Conservation (phyloP, 2,888 invertebrate species). For the Metellina segmentata region DNA sequence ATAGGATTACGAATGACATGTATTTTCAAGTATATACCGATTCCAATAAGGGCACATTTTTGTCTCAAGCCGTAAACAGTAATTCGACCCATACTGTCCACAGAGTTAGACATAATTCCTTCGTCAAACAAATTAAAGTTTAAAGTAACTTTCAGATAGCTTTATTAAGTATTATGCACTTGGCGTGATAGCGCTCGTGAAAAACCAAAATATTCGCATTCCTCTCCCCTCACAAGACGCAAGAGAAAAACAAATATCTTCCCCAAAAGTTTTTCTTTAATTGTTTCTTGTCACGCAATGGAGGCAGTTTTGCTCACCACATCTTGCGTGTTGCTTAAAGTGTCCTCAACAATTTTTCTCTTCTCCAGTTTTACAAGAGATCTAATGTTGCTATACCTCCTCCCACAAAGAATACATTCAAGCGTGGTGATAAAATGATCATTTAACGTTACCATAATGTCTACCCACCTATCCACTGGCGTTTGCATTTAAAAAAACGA, state of each 20-base stretch:
- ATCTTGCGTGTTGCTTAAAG: slow-evolving; percentile 34
- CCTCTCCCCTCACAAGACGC: too few relatives aligned
- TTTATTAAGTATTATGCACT: not conserved
- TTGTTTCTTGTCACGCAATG: slow-evolving; percentile 49
- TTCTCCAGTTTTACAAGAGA: not conserved
- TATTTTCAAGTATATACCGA: too few relatives aligned
- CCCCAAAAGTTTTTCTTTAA: slow-evolving; percentile 31
- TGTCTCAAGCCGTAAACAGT: too few relatives aligned
- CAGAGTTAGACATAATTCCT: too few relatives aligned
- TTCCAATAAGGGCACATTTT: too few relatives aligned
- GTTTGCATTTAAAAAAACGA: not conserved
- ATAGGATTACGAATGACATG: too few relatives aligned
- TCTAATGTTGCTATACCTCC: not conserved
- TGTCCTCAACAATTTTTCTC: not conserved
- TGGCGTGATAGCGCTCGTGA: slow-evolving; percentile 29
- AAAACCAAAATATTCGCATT: not conserved
- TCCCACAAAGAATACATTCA: not conserved
- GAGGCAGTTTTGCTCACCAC: not conserved
- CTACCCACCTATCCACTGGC: not conserved
- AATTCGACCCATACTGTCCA: too few relatives aligned
- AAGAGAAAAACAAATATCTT: slow-evolving; percentile 8
- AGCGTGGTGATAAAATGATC: slow-evolving; percentile 2
- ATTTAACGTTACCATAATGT: not conserved
- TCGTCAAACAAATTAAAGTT: too few relatives aligned
- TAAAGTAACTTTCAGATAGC: not conserved